Conservation (phyloP, 1,140 invertebrate genomes). For the Orchestia grillus region DNA sequence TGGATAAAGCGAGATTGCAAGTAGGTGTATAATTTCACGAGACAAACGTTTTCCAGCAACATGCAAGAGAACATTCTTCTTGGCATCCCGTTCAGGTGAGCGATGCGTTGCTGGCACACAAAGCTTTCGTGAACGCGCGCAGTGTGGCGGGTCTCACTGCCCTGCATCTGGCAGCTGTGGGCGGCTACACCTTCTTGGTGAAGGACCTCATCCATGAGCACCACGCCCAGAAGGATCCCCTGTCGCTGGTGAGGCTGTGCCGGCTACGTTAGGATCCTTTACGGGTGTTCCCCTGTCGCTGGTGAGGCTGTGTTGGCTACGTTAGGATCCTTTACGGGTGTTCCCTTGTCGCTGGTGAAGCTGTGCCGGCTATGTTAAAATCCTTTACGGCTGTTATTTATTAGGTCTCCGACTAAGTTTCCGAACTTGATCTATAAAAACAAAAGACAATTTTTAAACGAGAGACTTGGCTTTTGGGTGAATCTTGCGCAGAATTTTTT, state of each 20-base stretch:
- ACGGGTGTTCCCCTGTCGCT: conserved; percentile 93
- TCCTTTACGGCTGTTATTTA: too few relatives aligned
- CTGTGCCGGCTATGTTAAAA: too few relatives aligned
- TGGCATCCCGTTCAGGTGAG: conserved; percentile 79
- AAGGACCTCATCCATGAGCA: conserved; percentile 93
- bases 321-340: too few relatives aligned
- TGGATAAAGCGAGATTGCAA: too few relatives aligned
- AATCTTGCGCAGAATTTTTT: too few relatives aligned
- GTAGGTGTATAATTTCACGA: too few relatives aligned
- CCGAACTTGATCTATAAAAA: too few relatives aligned
- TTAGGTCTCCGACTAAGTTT: too few relatives aligned
- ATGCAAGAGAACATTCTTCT: background rate
- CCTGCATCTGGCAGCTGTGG: conserved; percentile 86
- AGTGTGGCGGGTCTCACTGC: conserved; percentile 79
- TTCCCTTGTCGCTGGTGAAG: conserved; percentile 85
- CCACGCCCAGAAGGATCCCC: conserved; percentile 92
- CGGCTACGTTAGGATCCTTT: too few relatives aligned
- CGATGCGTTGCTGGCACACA: conserved; percentile 93
- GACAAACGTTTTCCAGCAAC: too few relatives aligned
- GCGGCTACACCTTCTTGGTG: conserved; percentile 91
- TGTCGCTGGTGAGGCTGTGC: conserved; percentile 80
- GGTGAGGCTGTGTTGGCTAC: conserved; percentile 72
- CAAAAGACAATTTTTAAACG: too few relatives aligned
- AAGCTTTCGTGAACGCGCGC: conserved; percentile 94
- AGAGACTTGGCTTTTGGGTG: too few relatives aligned